These are phyloP conservation scores for Trachelus tabidus DNA, from an alignment of 2,888 invertebrate species.

Conservation along the genomic window DNA sequence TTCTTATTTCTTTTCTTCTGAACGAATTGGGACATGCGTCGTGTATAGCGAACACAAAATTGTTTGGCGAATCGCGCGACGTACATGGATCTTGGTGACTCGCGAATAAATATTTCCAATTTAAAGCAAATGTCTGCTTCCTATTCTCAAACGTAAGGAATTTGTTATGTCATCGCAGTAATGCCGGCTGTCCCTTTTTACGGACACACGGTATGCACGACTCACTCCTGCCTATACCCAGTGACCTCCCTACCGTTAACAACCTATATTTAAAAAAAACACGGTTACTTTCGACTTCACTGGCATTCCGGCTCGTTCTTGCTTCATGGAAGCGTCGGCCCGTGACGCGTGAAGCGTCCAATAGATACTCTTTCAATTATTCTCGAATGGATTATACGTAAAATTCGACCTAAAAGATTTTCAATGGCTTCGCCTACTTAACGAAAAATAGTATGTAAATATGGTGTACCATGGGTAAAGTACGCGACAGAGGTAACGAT, in stretches of 20 bases:
- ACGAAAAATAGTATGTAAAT: background rate
- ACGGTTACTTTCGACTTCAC: slow-evolving; percentile 29
- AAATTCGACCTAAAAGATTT: background rate
- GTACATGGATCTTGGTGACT: background rate
- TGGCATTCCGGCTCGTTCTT: slow-evolving; percentile 15
- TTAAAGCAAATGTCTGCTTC: slow-evolving; percentile 17
- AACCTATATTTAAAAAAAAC: slow-evolving; percentile 17
- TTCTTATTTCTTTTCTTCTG: background rate
- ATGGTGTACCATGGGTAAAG: background rate
- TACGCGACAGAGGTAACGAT: background rate
- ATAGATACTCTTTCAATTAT: background rate
- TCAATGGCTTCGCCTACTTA: background rate
- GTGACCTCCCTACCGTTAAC: slow-evolving; percentile 27
- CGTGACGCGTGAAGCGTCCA: background rate
- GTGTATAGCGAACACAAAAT: background rate
- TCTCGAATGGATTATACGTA: background rate
- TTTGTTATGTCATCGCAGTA: slow-evolving; percentile 26
- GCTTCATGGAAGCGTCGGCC: background rate
- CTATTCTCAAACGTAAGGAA: slow-evolving; percentile 15
- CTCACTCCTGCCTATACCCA: slow-evolving; percentile 28
- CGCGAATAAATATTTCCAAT: slow-evolving; percentile 16
- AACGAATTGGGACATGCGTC: background rate
- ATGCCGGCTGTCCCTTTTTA: slow-evolving; percentile 5
- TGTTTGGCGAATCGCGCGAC: background rate
- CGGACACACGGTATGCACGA: slow-evolving; percentile 5